These are phyloP conservation scores for Zaprionus kolodkinae DNA, from an alignment of 1,140 invertebrate genomes.

Conservation along the genomic window DNA sequence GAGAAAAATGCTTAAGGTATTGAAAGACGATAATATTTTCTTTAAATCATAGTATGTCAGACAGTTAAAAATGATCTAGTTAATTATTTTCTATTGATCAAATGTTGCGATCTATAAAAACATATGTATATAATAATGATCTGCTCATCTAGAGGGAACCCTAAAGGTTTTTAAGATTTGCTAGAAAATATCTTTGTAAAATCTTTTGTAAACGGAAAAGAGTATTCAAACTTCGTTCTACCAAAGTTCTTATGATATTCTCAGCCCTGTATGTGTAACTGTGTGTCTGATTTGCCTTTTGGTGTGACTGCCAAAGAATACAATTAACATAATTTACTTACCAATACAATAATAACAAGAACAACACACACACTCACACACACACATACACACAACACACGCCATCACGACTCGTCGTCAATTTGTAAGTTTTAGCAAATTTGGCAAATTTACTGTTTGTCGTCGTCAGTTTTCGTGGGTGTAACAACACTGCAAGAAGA, in stretches of 20 bases:
- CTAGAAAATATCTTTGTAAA: no score
- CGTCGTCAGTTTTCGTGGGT: slow-evolving; percentile 15
- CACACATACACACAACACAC: slow-evolving; percentile 5
- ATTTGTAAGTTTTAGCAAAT: slow-evolving; percentile 70
- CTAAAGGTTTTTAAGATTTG: no score
- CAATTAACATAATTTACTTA: slow-evolving; percentile 80
- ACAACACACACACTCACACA: not conserved
- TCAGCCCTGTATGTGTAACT: not conserved
- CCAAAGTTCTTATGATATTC: not conserved
- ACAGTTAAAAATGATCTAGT: no score
- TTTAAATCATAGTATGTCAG: no score
- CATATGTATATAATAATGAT: not conserved
- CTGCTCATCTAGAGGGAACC: no score
- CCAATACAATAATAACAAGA: slow-evolving; percentile 54
- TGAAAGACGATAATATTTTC: no score
- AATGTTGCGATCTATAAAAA: not conserved
- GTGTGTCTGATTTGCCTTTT: slow-evolving; percentile 28
- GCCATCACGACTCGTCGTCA: slow-evolving; percentile 61
- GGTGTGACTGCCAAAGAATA: slow-evolving; percentile 72
- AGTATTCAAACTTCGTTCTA: not conserved
- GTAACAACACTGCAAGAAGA: not conserved
- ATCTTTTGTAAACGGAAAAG: not conserved
- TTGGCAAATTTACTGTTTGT: slow-evolving; percentile 66
- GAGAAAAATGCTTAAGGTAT: no score
- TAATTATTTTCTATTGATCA: no score